These are phyloP conservation scores for Diadegma fenestrale DNA, from an alignment of 2,888 invertebrate genomes.

Conservation along the genomic window DNA sequence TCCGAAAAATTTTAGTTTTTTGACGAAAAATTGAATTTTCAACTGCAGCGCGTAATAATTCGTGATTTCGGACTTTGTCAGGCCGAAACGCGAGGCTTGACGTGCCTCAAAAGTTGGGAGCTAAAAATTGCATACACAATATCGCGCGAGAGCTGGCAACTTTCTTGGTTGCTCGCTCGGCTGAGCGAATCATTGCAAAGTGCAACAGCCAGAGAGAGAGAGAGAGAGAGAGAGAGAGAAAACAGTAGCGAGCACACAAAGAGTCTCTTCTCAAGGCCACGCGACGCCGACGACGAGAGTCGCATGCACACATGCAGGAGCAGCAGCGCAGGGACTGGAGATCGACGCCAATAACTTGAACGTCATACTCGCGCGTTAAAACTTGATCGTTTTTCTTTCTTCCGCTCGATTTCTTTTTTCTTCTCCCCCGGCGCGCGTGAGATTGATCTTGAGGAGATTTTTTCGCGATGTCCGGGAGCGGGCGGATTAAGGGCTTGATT, in stretches of 20 bases:
- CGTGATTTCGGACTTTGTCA: too few relatives aligned
- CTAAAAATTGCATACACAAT: conserved; percentile 1
- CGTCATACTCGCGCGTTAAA: conserved; percentile 1
- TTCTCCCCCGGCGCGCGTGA: not conserved
- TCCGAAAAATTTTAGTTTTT: too few relatives aligned
- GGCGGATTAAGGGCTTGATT: not conserved
- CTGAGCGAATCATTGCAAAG: conserved; percentile 42
- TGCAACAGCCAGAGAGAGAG: conserved; percentile 38
- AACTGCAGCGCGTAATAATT: too few relatives aligned
- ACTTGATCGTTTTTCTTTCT: not conserved
- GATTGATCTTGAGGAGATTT: not conserved
- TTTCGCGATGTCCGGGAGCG: not conserved
- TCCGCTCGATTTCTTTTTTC: not conserved
- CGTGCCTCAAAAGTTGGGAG: conserved; percentile 1
- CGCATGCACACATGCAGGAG: not conserved
- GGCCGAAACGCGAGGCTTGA: too few relatives aligned
- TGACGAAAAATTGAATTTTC: too few relatives aligned
- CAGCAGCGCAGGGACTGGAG: not conserved
- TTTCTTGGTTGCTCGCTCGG: conserved; percentile 46
- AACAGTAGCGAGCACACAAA: conserved; percentile 80
- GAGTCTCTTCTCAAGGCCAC: conserved; percentile 83
- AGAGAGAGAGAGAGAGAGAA: conserved; percentile 17
- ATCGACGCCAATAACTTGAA: conserved; percentile 12
- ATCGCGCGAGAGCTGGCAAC: conserved; percentile 31
- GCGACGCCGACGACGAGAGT: not conserved